These are phyloP conservation scores for Watsonalla cultraria DNA, from an alignment of 2,888 invertebrate species.

Conservation along the genomic window DNA sequence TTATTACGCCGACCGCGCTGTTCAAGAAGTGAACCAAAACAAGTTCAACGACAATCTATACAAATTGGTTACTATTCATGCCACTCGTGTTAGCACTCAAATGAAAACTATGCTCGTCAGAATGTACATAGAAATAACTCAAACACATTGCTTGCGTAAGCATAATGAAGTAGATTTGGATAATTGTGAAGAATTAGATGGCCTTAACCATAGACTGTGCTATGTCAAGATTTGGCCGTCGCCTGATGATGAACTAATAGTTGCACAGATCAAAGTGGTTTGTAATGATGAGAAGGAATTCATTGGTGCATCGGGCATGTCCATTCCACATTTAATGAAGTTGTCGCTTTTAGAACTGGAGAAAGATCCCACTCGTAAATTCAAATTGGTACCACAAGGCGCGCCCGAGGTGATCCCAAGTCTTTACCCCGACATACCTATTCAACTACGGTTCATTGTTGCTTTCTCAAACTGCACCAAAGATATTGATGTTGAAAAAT, in stretches of 20 bases:
- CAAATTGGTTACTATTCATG: conserved; percentile 51
- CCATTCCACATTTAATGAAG: conserved; percentile 33
- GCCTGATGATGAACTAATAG: conserved; percentile 48
- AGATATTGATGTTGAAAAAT: conserved; percentile 25
- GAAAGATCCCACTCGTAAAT: conserved; percentile 28
- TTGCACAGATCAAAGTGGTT: conserved; percentile 41
- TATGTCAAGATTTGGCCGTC: conserved; percentile 52
- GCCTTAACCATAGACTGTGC: conserved; percentile 46
- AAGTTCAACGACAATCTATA: conserved; percentile 33
- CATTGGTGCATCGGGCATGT: conserved; percentile 42
- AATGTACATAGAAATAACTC: conserved; percentile 57
- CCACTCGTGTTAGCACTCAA: conserved; percentile 34
- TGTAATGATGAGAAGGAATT: conserved; percentile 54
- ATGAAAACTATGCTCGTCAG: conserved; percentile 45
- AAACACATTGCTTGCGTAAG: conserved; percentile 49
- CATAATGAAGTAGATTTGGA: conserved; percentile 29
- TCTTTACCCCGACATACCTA: conserved; percentile 41
- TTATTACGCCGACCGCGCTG: conserved; percentile 51
- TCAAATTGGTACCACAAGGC: conserved; percentile 48
- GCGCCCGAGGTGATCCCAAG: conserved; percentile 50
- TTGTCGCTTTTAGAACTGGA: conserved; percentile 44
- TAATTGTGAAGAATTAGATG: conserved; percentile 55
- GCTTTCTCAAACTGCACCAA: conserved; percentile 53
- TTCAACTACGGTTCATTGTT: conserved; percentile 43
- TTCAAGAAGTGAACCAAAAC: conserved; percentile 40